Evolutionary conservation across 2,113 vertebrate species (phyloP), one percentile per base, ranked within the genome.

Genomic region (Eulacestoma nigropectus): DNA sequence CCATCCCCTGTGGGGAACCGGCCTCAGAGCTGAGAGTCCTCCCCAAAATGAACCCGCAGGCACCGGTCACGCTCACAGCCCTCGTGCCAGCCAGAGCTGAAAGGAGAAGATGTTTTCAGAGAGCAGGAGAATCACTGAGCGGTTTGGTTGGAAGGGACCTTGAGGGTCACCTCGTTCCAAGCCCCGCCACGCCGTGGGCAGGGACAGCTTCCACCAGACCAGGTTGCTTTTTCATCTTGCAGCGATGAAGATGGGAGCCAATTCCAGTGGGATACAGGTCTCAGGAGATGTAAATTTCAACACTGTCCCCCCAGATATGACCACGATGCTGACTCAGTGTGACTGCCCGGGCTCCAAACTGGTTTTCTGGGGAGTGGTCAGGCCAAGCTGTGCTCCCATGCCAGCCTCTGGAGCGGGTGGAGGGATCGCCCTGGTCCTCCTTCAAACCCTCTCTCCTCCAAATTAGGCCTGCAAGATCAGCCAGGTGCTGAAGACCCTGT

Each of bases 281-380:
- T 7, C n/a, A 2, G 42, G 23, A 16, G 10, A 9, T 79, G 22
- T 25, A 12, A 41, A 85, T 68, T 10, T 29, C 72, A 29, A 12
- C 2, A 0, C 15, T 23, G 13, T 11, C 68, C 18, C 16, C 75
- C n/a, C 87, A 56, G 59, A 20, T 7, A 13, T 1, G 17, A n/a
- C 46, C 72, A 64, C 0, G 1, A 33, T 0, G 0, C 47, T 37
- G 50, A 60, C n/a, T 11, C 52, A n/a, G 5, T 3, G 3, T 1
- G 16, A 35, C 41, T 11, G 5, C 26, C 55, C 3, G 0, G 44
- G 56, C 27, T 56, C 4, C 1, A 59, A 22, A 35, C 19, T 4
- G 49, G 10, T 33, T 86, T 63, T 33, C 2, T n/a, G 35, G 41
- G 75, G 26, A 86, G 20, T 1, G 0, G 9, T 11, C n/a, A 44